A percentile compares a stretch with the other conserved stretches of the same genome.
phyloP scores from a whole-genome alignment of 1,140 invertebrate species.

The Pemphigus obesinymphae region DNA sequence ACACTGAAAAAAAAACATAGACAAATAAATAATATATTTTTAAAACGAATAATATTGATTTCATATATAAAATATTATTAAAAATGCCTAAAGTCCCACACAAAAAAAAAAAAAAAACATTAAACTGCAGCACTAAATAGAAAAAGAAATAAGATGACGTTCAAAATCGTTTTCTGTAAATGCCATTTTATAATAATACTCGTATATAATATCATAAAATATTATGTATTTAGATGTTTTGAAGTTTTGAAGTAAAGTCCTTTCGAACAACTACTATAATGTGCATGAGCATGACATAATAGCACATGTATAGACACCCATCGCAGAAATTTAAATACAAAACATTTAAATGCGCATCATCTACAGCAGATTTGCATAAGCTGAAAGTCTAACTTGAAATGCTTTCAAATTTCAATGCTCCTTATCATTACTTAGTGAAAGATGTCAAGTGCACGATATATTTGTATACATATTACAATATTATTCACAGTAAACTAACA shows the following conservation, averaged over 20 bases:
- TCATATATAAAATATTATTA: no score
- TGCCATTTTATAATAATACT: no score
- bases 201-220: no score
- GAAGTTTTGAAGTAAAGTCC: background rate
- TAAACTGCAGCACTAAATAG: no score
- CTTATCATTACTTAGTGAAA: background rate
- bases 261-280: background rate
- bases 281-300: background rate
- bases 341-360: background rate
- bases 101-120: no score
- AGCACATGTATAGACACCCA: background rate
- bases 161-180: no score
- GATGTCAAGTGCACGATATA: background rate
- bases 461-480: background rate
- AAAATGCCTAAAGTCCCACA: no score
- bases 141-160: no score
- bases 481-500: no score
- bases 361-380: background rate
- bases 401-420: background rate
- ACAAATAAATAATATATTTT: no score
- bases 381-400: background rate
- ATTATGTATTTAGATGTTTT: background rate
- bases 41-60: no score
- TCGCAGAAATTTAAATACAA: background rate
- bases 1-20: no score